These are phyloP conservation scores for Drosophila siamana DNA, from an alignment of 2,888 invertebrate genomes.

Conservation along the genomic window DNA sequence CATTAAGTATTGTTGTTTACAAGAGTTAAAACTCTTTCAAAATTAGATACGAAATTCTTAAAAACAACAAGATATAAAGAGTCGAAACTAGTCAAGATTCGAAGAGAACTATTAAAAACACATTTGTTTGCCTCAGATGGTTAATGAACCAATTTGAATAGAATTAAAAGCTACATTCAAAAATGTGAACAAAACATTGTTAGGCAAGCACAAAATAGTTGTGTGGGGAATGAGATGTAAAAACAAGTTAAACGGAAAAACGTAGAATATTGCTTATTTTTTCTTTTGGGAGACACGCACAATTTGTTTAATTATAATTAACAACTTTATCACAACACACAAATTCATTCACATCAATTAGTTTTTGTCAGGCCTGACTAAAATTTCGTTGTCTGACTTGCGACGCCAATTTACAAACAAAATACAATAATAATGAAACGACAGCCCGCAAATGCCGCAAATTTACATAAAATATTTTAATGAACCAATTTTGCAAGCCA, in stretches of 20 bases:
- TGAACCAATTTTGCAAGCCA: conserved; percentile 60
- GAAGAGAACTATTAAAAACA: background rate
- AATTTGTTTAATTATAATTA: conserved; percentile 54
- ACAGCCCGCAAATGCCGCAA: conserved; percentile 17
- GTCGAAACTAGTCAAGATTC: background rate
- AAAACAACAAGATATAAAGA: background rate
- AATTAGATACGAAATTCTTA: too few species aligned
- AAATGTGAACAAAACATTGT: background rate
- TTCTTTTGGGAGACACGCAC: background rate
- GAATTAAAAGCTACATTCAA: background rate
- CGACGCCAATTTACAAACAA: conserved; percentile 29
- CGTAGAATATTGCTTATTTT: background rate
- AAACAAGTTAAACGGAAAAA: background rate
- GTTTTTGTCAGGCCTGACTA: conserved; percentile 6
- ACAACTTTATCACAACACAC: conserved; percentile 50
- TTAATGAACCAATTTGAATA: conserved; percentile 6
- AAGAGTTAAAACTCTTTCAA: too few species aligned
- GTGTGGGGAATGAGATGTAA: background rate
- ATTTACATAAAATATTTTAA: conserved; percentile 69
- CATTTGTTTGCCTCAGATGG: background rate
- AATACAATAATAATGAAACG: conserved; percentile 10
- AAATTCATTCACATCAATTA: conserved; percentile 34
- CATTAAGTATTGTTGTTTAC: too few species aligned
- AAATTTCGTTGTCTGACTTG: conserved; percentile 28
- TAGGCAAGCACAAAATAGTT: background rate